Evolutionary conservation across 2,888 invertebrate species (phyloP), one percentile per base, ranked within the genome.

Genomic region (Drosophila picticornis): DNA sequence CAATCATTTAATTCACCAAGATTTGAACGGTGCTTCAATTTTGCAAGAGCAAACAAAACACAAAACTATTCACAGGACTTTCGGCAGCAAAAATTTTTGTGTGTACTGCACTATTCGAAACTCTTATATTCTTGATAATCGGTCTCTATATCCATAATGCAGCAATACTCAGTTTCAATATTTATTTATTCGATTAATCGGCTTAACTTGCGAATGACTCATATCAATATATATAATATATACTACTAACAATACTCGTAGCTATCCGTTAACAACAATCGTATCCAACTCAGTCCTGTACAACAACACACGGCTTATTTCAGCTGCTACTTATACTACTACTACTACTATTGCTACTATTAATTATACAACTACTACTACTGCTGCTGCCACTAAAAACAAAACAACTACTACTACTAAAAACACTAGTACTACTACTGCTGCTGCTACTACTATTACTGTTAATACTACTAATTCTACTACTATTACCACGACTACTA

Each of bases 201-300:
- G 88, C 84, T 85, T 85, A 85, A 83, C 88, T 72, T 87, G 88
- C 71, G 84, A 86, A 85, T 88, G 85, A 66, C 84, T 85, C 86
- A 88, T 85, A 82, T 73, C 68, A 69, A 60, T 60, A 62, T 25
- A 55, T 55, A 56, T 40, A 56, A 27, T 50, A 68, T 53, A 55
- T 61, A 75, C 64, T 22, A 50, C 29, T 50, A 64, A 57, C 50
- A 60, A 65, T 72, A 72, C 77, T 68, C 72, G 62, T 71, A 76
- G 62, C 71, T 57, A 71, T 58, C 38, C 50, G 62, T 63, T 25
- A 25, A 38, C 19, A 51, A 62, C 51, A 55, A 52, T 56, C 64
- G 68, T 67, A 52, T 36, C 43, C 9, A 29, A 57, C 46, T 62
- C 43, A 53, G 50, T 62, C 31, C 63, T 56, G 58, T 64, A 60